Base-by-base conservation (phyloP, 2,113 vertebrate genomes). In the Enhydra lutris region DNA sequence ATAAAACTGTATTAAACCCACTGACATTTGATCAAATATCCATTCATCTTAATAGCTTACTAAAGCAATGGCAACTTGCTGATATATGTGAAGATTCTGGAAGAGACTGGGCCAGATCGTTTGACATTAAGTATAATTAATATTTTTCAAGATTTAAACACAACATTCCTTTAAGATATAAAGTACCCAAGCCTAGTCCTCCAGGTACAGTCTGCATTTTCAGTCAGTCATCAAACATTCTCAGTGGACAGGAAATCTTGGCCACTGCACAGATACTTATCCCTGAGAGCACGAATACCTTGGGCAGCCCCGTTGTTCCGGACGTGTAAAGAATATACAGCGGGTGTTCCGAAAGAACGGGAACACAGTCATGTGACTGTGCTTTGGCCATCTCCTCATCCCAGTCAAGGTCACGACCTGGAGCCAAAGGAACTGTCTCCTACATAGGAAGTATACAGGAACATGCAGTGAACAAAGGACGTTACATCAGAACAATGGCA, bases 281-380 rank as follows among this genome's bases (percentile, higher is more conserved):
- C 55, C 3, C 39, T 78, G 36, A 97, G 74, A 91, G 0, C 95
- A n/a, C 4, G 4, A 7, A 84, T 98, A 99, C 99, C 99, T 99
- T 99, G 17, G 99, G 99, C 1, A 99, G 98, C 7, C 99, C 99
- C 0, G 99, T 99, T 87, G 99, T 99, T 83, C 99, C 99, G 11
- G 99, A 99, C 7, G 99, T 99, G 96, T 99, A 99, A 29, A 99
- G 99, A 98, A 99, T 99, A 69, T 99, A 99, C 57, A 99, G 98
- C 0, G 99, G 99, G 88, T 99, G 99, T 90, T 99, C 98, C 29
- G 99, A 99, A 69, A 99, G 98, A 55, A 99, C 97, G 0, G 99
- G 94, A 31, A 99, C 99, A 92, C 99, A 99, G 74, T 99, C 99
- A 9, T 99, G 99, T 3, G 97, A 98, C 4, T 91, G 97, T 84